Evolutionary conservation across 2,113 vertebrate genomes (phyloP).

Genomic region (Melozone crissalis): DNA sequence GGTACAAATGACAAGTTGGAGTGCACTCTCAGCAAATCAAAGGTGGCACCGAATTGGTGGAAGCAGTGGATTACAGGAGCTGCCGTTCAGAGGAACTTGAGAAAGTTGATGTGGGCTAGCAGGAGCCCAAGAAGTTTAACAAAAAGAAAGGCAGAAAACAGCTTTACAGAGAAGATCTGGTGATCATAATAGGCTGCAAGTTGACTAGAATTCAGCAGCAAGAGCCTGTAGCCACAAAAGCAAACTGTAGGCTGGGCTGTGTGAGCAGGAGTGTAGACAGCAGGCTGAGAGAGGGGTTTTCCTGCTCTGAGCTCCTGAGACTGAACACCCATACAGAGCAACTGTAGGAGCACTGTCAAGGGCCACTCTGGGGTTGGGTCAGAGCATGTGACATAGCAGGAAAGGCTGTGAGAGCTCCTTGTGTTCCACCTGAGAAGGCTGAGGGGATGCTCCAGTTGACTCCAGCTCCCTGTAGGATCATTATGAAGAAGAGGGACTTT

Average conservation of each 20-base stretch:
- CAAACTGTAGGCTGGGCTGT: not conserved
- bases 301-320: not conserved
- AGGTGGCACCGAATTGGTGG: not conserved
- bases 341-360: fast-evolving
- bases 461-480: not conserved
- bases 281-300: not conserved
- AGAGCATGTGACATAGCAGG: fast-evolving
- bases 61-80: not conserved
- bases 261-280: not conserved
- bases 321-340: not conserved
- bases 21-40: not conserved
- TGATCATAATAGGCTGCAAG: not conserved
- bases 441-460: not conserved
- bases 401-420: not conserved
- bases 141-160: not conserved
- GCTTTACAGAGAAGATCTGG: not conserved
- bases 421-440: not conserved
- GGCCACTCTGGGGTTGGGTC: not conserved
- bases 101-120: not conserved
- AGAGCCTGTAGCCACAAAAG: not conserved
- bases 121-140: not conserved
- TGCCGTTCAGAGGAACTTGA: not conserved
- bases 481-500: not conserved
- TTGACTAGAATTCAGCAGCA: not conserved
- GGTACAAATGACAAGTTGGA: not conserved